Conservation (phyloP, 1,140 invertebrate genomes). For the Drosophila orena region DNA sequence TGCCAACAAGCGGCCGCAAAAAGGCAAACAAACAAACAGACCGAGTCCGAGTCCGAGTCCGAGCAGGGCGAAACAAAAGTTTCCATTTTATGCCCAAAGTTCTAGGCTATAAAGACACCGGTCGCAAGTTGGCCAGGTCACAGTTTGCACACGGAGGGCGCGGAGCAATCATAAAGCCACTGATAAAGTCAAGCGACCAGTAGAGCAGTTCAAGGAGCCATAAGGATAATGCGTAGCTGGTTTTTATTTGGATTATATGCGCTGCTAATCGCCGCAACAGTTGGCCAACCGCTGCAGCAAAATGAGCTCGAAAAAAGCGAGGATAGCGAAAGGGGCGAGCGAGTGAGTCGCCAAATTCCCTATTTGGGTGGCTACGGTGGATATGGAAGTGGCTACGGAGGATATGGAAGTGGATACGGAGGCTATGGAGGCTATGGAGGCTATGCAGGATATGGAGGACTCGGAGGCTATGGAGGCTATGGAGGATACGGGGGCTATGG, state of each 20-base stretch:
- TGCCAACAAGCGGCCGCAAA: constrained; percentile 64
- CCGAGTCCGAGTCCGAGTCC: constrained; percentile 23
- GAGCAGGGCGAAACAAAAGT: constrained; percentile 67
- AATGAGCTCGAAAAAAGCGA: constrained; percentile 19
- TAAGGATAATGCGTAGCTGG: constrained; percentile 65
- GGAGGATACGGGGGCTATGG: constrained; percentile 46
- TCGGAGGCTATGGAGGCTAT: constrained; percentile 11
- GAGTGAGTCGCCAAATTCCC: constrained; percentile 55
- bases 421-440: constrained; percentile 28
- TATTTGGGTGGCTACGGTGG: constrained; percentile 34
- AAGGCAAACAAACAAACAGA: not conserved
- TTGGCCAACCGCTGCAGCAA: constrained; percentile 60
- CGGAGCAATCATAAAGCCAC: constrained; percentile 39
- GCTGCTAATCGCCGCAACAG: constrained; percentile 77
- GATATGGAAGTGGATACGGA: constrained; percentile 33
- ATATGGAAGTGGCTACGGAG: constrained; percentile 27
- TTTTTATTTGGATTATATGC: constrained; percentile 75
- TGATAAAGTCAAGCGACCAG: constrained; percentile 46
- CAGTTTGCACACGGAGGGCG: constrained; percentile 44
- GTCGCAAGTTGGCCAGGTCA: constrained; percentile 57
- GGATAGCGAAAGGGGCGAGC: constrained; percentile 21
- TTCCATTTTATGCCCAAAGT: constrained; percentile 79
- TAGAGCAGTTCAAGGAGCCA: constrained; percentile 55
- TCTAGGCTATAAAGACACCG: constrained; percentile 77
- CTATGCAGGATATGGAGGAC: constrained; percentile 10